Evolutionary conservation across 2,888 invertebrate genomes (phyloP).

Genomic region (Pachliopta kotzebuea): DNA sequence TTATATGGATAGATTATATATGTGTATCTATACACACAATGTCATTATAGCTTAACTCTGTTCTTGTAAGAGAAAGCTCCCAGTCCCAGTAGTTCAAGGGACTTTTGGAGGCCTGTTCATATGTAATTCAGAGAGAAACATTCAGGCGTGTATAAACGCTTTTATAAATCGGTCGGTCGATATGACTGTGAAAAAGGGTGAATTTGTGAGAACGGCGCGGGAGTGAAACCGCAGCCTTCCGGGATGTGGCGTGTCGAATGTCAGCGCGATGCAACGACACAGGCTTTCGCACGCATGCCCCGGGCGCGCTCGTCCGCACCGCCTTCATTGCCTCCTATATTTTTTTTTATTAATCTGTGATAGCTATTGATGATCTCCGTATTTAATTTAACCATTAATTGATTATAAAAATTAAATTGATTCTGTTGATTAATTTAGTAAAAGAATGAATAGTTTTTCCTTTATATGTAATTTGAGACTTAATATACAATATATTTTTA

Average conservation of each 20-base stretch:
- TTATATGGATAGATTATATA: too few relatives aligned
- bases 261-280: constrained; percentile 50
- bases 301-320: constrained; percentile 51
- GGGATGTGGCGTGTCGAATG: constrained; percentile 78
- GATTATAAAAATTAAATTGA: constrained; percentile 4
- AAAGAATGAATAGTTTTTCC: background rate
- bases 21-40: too few relatives aligned
- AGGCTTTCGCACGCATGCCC: constrained; percentile 70
- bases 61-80: too few relatives aligned
- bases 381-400: constrained; percentile 4
- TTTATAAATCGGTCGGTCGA: constrained; percentile 9
- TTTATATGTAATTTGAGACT: background rate
- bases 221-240: constrained; percentile 59
- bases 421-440: background rate
- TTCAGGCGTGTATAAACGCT: constrained; percentile 8
- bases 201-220: constrained; percentile 40
- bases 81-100: too few relatives aligned
- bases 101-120: too few relatives aligned
- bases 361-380: constrained; percentile 17
- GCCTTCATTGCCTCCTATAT: constrained; percentile 54
- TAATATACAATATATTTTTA: background rate
- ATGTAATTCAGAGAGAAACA: background rate
- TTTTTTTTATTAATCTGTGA: constrained; percentile 28
- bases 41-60: too few relatives aligned
- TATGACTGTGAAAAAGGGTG: constrained; percentile 59